Percentiles rank a stretch among this genome's conserved stretches.
Evolutionary conservation across 2,888 invertebrate species (phyloP).

Genomic region (Sceliomorpha sp.): DNA sequence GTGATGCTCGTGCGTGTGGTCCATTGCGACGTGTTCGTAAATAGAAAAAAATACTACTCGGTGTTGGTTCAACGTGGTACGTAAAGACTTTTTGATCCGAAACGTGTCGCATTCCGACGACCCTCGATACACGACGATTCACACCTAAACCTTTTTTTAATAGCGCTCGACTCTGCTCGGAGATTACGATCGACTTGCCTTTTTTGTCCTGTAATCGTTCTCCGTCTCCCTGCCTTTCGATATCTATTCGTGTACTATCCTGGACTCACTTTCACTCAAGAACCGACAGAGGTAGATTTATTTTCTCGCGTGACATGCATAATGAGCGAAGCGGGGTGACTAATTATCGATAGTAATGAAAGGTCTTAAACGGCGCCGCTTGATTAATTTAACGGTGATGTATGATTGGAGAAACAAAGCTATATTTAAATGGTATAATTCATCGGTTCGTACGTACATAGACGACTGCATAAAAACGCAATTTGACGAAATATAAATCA

Average conservation of each 20-base stretch:
- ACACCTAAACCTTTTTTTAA: constrained; percentile 12
- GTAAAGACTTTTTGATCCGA: constrained; percentile 61
- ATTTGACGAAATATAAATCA: constrained; percentile 21
- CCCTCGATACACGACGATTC: constrained; percentile 4
- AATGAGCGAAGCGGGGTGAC: constrained; percentile 30
- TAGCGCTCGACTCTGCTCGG: constrained; percentile 3
- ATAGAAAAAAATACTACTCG: constrained; percentile 42
- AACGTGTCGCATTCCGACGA: constrained; percentile 16
- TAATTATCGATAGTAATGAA: constrained; percentile 22
- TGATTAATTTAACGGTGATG: background rate
- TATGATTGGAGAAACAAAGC: too few species aligned
- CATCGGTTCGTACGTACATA: too few species aligned
- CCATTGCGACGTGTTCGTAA: constrained; percentile 60
- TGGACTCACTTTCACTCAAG: constrained; percentile 27
- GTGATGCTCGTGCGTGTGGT: constrained; percentile 67
- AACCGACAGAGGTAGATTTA: constrained; percentile 29
- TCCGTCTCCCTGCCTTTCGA: constrained; percentile 22
- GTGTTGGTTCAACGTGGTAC: constrained; percentile 51
- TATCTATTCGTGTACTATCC: constrained; percentile 35
- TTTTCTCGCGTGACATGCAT: constrained; percentile 38
- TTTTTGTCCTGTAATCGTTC: constrained; percentile 13
- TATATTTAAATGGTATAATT: too few species aligned
- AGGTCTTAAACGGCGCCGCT: constrained; percentile 16
- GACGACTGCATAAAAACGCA: constrained; percentile 36
- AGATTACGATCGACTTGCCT: constrained; percentile 17